Evolutionary conservation across 2,888 invertebrate species (phyloP), one percentile per base, ranked within the genome.

Genomic region (Patella caerulea): DNA sequence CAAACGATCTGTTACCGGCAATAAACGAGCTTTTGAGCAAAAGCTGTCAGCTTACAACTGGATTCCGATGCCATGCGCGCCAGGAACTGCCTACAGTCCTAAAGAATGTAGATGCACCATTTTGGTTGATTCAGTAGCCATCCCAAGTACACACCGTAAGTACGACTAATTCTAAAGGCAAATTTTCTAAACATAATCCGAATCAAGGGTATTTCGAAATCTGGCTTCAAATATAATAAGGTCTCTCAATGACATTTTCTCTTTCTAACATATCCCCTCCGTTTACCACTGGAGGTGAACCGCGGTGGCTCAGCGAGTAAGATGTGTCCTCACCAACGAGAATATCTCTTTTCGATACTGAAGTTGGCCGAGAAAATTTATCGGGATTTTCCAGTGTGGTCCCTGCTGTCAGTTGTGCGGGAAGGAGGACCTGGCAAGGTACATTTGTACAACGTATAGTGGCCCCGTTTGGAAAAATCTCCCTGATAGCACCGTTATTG

Each of bases 61-160:
- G 84, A 75, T 84, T 3, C 73, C 76, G 9, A 83, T 83, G 84
- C 74, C 78, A 17, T 88, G 88, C 82, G 83, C 87, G 0, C 79
- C 81, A 11, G 87, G 87, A 19, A 86, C 87, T 1, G 71, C 78
- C 2, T 87, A 77, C 79, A 85, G 81, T 72, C 78, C 81, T 11
- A 78, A 79, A 54, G 74, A 79, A 70, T 88, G 88, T 74, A 73
- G 71, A 11, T 88, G 88, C 65, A 74, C 85, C 7, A 69, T 77
- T 56, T 56, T 79, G 34, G 24, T 11, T 65, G 65, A 65, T 65
- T 12, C 24, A 12, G 19, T 65, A 12, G 19, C 24, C 19, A 19
- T 4, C 1, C 0, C 7, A 45, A 9, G 0, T 45, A 45, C 45
- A 9, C 7, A 45, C 45, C 45, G 45, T 45, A 45, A 45, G 45